A percentile compares a stretch with the other conserved stretches of the same genome.
Evolutionary conservation across 2,888 invertebrate species (phyloP).

Genomic region (Thera britannica): DNA sequence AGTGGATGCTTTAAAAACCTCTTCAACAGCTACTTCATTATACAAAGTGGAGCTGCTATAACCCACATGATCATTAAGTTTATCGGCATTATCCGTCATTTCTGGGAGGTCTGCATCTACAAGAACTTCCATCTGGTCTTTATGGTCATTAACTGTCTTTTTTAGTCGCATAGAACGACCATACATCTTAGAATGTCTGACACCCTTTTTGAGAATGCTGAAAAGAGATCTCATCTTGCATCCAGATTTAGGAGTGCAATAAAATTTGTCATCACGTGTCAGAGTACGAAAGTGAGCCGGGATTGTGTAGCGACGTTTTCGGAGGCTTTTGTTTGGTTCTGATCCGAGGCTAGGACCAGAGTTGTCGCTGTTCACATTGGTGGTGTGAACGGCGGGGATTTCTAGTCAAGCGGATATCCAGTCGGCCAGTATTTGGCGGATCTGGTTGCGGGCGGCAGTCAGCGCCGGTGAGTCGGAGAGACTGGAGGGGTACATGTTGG

Average conservation of each 20-base stretch:
- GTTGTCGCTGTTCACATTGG: conserved; percentile 5
- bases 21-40: conserved; percentile 3
- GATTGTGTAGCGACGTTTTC: background rate
- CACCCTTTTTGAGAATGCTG: background rate
- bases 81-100: background rate
- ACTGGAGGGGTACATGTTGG: conserved; percentile 94
- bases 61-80: background rate
- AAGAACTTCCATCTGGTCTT: background rate
- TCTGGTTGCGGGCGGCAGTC: conserved; percentile 24
- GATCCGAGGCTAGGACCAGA: conserved; percentile 11
- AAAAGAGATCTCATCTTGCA: conserved; percentile 4
- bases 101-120: background rate
- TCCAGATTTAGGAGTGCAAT: background rate
- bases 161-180: background rate
- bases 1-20: background rate
- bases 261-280: background rate
- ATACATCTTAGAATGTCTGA: background rate
- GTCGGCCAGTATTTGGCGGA: conserved; percentile 18
- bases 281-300: background rate
- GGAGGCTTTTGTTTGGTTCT: conserved; percentile 8
- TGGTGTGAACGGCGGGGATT: conserved; percentile 12
- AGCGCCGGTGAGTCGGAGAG: conserved; percentile 81
- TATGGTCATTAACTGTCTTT: background rate
- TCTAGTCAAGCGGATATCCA: conserved; percentile 28
- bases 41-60: background rate